phyloP scores from a whole-genome alignment of 2,113 vertebrate species.

The Callorhinus ursinus region DNA sequence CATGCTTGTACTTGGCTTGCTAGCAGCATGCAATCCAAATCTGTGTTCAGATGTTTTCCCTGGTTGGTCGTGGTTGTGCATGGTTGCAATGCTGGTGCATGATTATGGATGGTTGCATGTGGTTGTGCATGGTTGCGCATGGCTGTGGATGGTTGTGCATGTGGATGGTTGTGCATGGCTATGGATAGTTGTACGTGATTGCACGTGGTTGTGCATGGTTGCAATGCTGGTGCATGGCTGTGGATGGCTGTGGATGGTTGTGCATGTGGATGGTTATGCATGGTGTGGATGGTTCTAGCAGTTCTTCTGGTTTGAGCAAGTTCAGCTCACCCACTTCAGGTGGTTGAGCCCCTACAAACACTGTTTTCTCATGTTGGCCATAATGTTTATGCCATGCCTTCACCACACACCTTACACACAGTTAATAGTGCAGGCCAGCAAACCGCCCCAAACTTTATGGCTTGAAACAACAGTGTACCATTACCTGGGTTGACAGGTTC shows the following conservation, averaged over 20 bases:
- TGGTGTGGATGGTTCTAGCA: background rate
- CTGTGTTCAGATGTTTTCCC: background rate
- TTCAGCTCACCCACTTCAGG: rapidly evolving
- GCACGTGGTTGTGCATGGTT: rapidly evolving
- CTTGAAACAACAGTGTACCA: background rate
- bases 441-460: no score
- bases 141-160: no score
- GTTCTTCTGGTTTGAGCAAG: background rate
- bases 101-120: rapidly evolving
- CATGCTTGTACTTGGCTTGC: rapidly evolving
- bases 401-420: background rate
- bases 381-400: rapidly evolving
- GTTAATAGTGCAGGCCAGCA: no score
- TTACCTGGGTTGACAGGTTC: background rate
- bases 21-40: rapidly evolving
- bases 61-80: rapidly evolving
- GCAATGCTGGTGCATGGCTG: no score
- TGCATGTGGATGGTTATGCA: rapidly evolving
- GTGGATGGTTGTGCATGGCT: no score
- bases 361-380: background rate
- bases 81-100: background rate
- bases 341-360: background rate
- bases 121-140: rapidly evolving
- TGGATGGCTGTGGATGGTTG: rapidly evolving
- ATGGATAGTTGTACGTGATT: rapidly evolving